Conservation (phyloP, 92 coral and sea anemone species). For the Bergia sp. region DNA sequence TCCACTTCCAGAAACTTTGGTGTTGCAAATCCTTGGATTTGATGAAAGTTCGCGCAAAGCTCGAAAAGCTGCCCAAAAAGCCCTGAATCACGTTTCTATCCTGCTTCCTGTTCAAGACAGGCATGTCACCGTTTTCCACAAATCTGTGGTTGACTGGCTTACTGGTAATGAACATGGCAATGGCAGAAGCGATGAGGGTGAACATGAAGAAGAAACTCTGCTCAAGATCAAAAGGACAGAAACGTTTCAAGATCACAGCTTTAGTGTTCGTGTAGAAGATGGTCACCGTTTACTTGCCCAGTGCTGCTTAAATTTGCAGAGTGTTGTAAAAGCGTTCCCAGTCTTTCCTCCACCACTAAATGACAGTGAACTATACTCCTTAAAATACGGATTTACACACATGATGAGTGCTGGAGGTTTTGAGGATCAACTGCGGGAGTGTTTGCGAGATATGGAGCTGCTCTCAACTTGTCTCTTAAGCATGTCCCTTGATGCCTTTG, state of each 20-base stretch:
- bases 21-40: conserved; percentile 35
- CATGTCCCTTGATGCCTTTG: conserved; percentile 1
- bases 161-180: not conserved
- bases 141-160: conserved; percentile 44
- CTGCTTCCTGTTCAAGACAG: conserved; percentile 37
- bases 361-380: conserved; percentile 47
- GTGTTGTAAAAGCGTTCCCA: not conserved
- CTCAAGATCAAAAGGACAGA: not conserved
- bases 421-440: not conserved
- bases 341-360: conserved; percentile 31
- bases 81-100: not conserved
- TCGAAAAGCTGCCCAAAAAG: conserved; percentile 12
- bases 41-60: conserved; percentile 6
- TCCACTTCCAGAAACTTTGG: conserved; percentile 34
- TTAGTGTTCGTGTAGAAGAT: conserved; percentile 41
- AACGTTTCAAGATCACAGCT: conserved; percentile 44
- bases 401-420: conserved; percentile 3
- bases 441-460: not conserved
- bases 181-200: not conserved
- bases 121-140: conserved; percentile 33
- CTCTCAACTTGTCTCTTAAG: conserved; percentile 4
- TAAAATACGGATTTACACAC: conserved; percentile 2
- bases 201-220: not conserved
- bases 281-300: conserved; percentile 31
- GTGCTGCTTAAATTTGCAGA: conserved; percentile 11